Evolutionary conservation across 2,113 vertebrate genomes (phyloP).

Genomic region (Sebastes schlegelii): DNA sequence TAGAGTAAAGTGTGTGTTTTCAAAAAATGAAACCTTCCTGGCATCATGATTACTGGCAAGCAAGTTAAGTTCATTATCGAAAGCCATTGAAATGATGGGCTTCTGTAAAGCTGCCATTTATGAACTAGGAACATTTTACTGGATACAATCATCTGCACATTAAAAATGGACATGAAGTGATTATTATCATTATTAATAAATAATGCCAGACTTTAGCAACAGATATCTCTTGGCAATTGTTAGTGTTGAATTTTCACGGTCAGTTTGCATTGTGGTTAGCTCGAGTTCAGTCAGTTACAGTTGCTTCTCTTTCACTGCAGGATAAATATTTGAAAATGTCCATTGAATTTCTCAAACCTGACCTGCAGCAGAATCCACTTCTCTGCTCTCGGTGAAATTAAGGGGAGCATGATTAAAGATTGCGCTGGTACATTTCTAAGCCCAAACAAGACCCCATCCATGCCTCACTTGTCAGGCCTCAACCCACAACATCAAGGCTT

Average conservation of each 20-base stretch:
- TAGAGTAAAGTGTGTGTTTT: not conserved
- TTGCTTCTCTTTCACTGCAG: not conserved
- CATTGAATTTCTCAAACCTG: conserved; percentile 1
- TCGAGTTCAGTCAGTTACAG: not conserved
- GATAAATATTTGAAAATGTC: not conserved
- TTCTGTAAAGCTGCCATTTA: not conserved
- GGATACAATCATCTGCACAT: not conserved
- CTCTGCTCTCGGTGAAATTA: not conserved
- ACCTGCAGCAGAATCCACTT: not conserved
- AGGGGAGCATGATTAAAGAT: not conserved
- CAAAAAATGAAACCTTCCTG: no score
- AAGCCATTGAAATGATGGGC: not conserved
- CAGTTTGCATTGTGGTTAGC: not conserved
- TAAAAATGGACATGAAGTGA: not conserved
- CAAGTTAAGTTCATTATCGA: not conserved
- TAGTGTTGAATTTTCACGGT: not conserved
- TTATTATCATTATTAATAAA: not conserved
- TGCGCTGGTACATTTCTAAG: not conserved
- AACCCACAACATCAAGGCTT: not conserved
- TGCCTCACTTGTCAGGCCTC: not conserved
- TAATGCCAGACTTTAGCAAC: not conserved
- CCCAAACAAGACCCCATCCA: not conserved
- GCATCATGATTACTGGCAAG: not conserved
- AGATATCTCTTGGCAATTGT: not conserved
- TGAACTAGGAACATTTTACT: not conserved